Evolutionary conservation across 2,113 vertebrate species (phyloP).

Genomic region (Rhea americana): DNA sequence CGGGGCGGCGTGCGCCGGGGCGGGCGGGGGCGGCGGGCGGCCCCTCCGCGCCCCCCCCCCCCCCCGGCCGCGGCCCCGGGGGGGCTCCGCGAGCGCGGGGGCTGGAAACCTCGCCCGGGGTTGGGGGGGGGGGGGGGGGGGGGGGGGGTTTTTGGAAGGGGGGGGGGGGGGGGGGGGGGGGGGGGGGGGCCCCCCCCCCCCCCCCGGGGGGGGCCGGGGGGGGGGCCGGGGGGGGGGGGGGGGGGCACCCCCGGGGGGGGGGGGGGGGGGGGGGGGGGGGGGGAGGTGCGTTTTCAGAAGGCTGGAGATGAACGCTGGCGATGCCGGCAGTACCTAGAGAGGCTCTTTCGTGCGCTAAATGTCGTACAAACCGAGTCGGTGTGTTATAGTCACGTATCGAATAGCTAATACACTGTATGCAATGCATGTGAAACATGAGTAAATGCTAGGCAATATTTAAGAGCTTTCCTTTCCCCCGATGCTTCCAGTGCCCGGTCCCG

Average conservation of each 20-base stretch:
- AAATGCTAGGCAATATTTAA: too few relatives aligned
- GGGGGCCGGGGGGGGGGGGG: conserved; percentile 3
- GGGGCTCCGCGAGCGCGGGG: neutral
- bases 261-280: too few relatives aligned
- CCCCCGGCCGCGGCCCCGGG: too few relatives aligned
- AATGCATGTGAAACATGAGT: neutral
- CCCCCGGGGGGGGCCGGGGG: neutral
- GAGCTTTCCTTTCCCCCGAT: accelerated
- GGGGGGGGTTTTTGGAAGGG: too few relatives aligned
- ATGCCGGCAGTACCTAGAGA: neutral
- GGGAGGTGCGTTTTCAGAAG: neutral
- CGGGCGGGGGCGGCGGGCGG: neutral
- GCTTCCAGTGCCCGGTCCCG: neutral
- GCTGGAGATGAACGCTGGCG: neutral
- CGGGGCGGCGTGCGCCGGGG: neutral
- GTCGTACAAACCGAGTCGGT: neutral
- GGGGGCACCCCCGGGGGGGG: too few relatives aligned
- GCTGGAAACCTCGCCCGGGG: conserved; percentile 11
- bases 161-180: too few relatives aligned
- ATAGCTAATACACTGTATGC: accelerated
- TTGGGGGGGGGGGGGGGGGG: conserved; percentile 2
- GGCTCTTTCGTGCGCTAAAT: neutral
- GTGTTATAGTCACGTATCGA: neutral
- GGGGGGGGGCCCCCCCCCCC: too few relatives aligned
- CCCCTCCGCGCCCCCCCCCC: neutral